A percentile compares a stretch with the other conserved stretches of the same genome.
phyloP scores from a whole-genome alignment of 1,140 invertebrate genomes.

The Scaptomyza pallida region DNA sequence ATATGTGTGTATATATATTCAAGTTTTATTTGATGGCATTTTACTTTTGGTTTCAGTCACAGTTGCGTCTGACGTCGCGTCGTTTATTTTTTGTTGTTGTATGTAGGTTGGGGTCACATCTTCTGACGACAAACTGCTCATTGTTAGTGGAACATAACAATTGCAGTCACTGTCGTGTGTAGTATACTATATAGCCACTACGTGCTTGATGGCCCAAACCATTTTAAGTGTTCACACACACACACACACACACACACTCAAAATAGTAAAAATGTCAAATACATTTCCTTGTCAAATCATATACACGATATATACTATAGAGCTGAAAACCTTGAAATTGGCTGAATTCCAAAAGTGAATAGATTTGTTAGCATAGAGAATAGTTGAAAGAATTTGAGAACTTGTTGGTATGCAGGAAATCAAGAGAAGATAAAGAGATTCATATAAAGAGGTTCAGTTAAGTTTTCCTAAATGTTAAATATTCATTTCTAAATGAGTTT shows the following conservation, averaged over 20 bases:
- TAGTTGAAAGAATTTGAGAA: neutral
- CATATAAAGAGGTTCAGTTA: too few species aligned
- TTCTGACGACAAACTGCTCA: conserved; percentile 64
- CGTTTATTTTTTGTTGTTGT: conserved; percentile 26
- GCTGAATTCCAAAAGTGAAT: neutral
- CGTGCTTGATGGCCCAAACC: conserved; percentile 54
- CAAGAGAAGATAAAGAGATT: neutral
- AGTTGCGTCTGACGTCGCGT: conserved; percentile 32
- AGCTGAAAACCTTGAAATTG: conserved; percentile 18
- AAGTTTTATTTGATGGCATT: conserved; percentile 70
- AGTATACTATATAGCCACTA: conserved; percentile 37
- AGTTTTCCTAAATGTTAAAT: too few species aligned
- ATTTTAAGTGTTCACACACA: conserved; percentile 48
- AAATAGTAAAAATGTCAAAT: conserved; percentile 3
- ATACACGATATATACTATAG: neutral
- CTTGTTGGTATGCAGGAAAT: neutral
- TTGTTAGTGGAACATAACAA: conserved; percentile 49
- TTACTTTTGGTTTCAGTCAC: conserved; percentile 75
- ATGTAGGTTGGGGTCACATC: conserved; percentile 80
- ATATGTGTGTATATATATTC: conserved; percentile 37
- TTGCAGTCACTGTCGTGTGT: conserved; percentile 41
- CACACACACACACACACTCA: neutral
- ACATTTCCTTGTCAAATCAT: conserved; percentile 22
- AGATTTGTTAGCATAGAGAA: neutral
- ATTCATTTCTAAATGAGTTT: too few species aligned